Evolutionary conservation across 2,797 vertebrate species (phyloP), one percentile per base, ranked within the genome.

Genomic region (Lagodon rhomboides): DNA sequence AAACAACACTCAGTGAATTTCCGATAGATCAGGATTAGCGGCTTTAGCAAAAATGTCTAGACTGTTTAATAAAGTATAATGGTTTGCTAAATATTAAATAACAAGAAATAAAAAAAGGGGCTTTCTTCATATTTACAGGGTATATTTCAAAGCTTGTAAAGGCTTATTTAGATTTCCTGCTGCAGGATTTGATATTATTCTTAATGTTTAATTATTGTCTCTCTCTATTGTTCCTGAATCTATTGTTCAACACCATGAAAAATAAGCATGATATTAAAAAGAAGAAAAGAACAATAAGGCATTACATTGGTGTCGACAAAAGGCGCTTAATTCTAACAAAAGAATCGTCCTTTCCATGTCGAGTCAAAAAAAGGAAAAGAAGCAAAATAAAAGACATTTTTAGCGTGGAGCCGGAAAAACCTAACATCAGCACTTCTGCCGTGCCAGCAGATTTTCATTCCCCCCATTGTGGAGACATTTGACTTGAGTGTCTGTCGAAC

Each of bases 401-500:
- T 46, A 80, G 83, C 50, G 73, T 73, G 81, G 85, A n/a, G 51
- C 20, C 86, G 83, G 59, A 91, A 93, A 93, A 71, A 75, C 83
- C 90, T 90, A 50, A 83, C 90, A 89, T 94, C 94, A 94, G 95
- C 95, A 95, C 87, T 94, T 93, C 86, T 93, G 90, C 92, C 73
- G 83, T 76, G 92, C 90, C 88, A 91, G 90, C 89, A 94, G 85
- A 84, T 91, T 92, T 91, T 84, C 89, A 79, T 88, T 88, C 84
- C 89, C 78, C 81, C 90, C 87, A 90, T 93, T 93, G 92, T 92
- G 90, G 93, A 94, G 92, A 93, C 92, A 90, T 93, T 93, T 92
- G 92, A 94, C 92, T 94, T 89, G 93, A 94, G 90, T 93, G 93
- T 94, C 93, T 94, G 92, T 92, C 73, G 91, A 92, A 93, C 93